phyloP scores from a whole-genome alignment of 2,113 vertebrate genomes.

The Balaeniceps rex region DNA sequence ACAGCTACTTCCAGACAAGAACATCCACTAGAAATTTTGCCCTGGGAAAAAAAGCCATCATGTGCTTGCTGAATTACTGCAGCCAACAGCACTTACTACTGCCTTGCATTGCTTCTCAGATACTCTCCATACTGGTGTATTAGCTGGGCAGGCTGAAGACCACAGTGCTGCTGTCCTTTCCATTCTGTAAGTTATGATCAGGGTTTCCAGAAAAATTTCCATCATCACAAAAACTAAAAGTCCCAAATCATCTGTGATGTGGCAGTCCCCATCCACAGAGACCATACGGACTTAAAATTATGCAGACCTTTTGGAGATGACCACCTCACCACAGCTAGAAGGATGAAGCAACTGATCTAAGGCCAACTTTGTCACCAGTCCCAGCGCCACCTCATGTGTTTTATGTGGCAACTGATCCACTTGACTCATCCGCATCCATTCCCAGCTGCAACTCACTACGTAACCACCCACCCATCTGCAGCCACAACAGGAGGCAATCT shows the following conservation, averaged over 20 bases:
- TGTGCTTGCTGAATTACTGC: not conserved
- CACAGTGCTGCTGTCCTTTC: not conserved
- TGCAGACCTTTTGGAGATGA: not conserved
- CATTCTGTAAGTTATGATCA: fast-evolving
- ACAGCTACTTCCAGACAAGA: not conserved
- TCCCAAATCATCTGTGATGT: not conserved
- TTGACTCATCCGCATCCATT: not conserved
- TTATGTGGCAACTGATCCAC: not conserved
- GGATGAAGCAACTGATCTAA: not conserved
- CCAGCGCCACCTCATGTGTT: not conserved
- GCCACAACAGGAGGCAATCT: not conserved
- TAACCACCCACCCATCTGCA: not conserved
- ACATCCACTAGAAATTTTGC: not conserved
- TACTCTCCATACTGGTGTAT: fast-evolving
- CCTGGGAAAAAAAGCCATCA: not conserved
- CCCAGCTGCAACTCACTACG: not conserved
- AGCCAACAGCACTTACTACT: not conserved
- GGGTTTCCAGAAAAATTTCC: not conserved
- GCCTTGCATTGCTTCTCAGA: not conserved
- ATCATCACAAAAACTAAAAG: not conserved
- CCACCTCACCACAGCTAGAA: not conserved
- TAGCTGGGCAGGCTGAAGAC: not conserved
- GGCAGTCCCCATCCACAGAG: not conserved
- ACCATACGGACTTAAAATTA: not conserved
- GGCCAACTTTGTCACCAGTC: not conserved